These are phyloP conservation scores for Macrosoma leucophasiata DNA, from an alignment of 2,888 invertebrate genomes.

Conservation along the genomic window DNA sequence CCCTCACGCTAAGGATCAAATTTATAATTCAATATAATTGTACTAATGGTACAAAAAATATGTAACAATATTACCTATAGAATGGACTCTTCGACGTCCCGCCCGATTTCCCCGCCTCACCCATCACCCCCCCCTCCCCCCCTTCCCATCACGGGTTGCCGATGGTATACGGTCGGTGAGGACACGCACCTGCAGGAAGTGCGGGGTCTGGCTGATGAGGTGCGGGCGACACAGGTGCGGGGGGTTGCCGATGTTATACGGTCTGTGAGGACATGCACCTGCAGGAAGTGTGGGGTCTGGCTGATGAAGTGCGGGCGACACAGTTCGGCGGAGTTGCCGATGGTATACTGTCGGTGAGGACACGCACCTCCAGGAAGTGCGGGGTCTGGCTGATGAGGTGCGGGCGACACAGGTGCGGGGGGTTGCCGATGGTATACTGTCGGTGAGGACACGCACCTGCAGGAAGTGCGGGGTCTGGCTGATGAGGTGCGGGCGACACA, in stretches of 20 bases:
- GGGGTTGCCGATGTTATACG: conserved; percentile 96
- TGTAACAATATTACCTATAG: too few species aligned
- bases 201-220: conserved; percentile 80
- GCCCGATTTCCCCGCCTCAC: too few species aligned
- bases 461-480: conserved; percentile 79
- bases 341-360: conserved; percentile 92
- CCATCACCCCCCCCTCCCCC: too few species aligned
- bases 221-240: conserved; percentile 93
- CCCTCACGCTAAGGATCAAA: too few species aligned
- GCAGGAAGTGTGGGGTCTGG: conserved; percentile 78
- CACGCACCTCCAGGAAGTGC: conserved; percentile 71
- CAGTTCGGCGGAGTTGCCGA: conserved; percentile 95
- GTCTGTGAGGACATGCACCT: conserved; percentile 80
- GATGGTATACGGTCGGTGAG: conserved; percentile 92
- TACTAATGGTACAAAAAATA: too few species aligned
- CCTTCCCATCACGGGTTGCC: too few species aligned
- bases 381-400: conserved; percentile 82
- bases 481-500: conserved; percentile 89
- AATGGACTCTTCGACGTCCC: too few species aligned
- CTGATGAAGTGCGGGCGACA: conserved; percentile 87
- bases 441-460: conserved; percentile 61
- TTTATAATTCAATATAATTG: too few species aligned
- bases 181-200: conserved; percentile 72
- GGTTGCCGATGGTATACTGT: conserved; percentile 95
- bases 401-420: conserved; percentile 92